Conservation (phyloP, 1,140 invertebrate species). For the Tetramorium alpestre region DNA sequence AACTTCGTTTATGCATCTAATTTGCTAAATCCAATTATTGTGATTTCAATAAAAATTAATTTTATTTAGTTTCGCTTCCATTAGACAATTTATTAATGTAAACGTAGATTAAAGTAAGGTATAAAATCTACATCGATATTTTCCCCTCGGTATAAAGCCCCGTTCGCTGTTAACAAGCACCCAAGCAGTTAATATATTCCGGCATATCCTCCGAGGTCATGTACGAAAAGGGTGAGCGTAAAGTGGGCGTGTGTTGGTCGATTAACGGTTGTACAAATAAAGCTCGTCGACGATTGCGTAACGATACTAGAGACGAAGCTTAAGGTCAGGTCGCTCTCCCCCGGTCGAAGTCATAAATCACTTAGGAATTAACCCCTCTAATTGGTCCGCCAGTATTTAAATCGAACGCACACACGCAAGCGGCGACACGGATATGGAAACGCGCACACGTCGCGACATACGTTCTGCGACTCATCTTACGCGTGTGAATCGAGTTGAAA, state of each 20-base stretch:
- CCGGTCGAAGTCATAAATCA: constrained; percentile 77
- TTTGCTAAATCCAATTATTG: background rate
- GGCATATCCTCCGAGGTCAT: constrained; percentile 50
- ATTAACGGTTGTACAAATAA: constrained; percentile 64
- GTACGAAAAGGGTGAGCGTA: constrained; percentile 33
- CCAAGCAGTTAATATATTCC: constrained; percentile 41
- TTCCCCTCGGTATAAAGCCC: constrained; percentile 12
- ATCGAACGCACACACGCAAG: constrained; percentile 60
- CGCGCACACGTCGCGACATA: background rate
- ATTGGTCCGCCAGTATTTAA: constrained; percentile 76
- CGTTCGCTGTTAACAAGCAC: constrained; percentile 25
- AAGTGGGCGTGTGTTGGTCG: constrained; percentile 40
- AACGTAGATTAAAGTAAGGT: background rate
- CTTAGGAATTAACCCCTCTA: constrained; percentile 78
- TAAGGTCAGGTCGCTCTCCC: constrained; percentile 69
- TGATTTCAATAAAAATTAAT: background rate
- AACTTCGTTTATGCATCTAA: background rate
- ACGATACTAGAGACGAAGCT: constrained; percentile 62
- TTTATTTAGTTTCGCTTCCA: background rate
- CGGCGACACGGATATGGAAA: constrained; percentile 38
- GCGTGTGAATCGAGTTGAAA: constrained; percentile 59
- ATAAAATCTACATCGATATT: constrained; percentile 24
- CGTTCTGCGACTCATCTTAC: constrained; percentile 38
- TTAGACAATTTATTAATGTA: background rate
- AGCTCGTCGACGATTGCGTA: constrained; percentile 63